A percentile compares a stretch with the other conserved stretches of the same genome.
These are phyloP conservation scores for Manacus vitellinus DNA, from an alignment of 2,113 vertebrate genomes.

Conservation along the genomic window DNA sequence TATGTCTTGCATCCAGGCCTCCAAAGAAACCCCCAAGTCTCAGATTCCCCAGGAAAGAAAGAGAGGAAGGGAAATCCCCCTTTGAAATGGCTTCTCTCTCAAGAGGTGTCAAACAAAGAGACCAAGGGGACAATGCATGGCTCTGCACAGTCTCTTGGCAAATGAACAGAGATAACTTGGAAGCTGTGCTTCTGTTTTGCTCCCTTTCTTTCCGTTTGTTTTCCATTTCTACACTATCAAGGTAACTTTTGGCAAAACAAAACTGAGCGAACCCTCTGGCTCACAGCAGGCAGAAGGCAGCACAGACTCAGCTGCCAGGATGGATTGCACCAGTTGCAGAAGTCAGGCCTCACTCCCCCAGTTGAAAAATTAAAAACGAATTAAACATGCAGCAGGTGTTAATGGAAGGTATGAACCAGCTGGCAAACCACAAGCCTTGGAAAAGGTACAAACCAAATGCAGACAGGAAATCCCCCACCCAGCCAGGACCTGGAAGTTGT, in stretches of 20 bases:
- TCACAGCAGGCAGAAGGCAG: not conserved
- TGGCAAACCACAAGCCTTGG: slow-evolving; percentile 65
- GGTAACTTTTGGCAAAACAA: not conserved
- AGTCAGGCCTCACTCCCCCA: not conserved
- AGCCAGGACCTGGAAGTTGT: slow-evolving; percentile 7
- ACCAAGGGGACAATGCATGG: not conserved
- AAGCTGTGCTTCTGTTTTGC: not conserved
- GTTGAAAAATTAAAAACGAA: slow-evolving; percentile 36
- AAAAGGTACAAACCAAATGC: slow-evolving; percentile 61
- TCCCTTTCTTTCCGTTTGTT: not conserved
- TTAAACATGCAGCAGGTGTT: slow-evolving; percentile 32
- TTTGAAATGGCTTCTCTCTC: not conserved
- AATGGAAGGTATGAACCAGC: not conserved
- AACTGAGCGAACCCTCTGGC: not conserved
- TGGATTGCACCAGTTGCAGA: not conserved
- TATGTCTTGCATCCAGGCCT: not conserved
- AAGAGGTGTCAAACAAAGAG: not conserved
- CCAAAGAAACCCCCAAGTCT: not conserved
- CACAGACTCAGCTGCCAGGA: not conserved
- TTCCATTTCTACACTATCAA: not conserved
- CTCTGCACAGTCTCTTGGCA: not conserved
- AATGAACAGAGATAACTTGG: not conserved
- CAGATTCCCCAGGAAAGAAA: not conserved
- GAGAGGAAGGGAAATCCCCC: not conserved
- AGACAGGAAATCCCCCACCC: slow-evolving; percentile 71